phyloP scores from a whole-genome alignment of 2,113 vertebrate genomes.

The Macquaria ambigua region DNA sequence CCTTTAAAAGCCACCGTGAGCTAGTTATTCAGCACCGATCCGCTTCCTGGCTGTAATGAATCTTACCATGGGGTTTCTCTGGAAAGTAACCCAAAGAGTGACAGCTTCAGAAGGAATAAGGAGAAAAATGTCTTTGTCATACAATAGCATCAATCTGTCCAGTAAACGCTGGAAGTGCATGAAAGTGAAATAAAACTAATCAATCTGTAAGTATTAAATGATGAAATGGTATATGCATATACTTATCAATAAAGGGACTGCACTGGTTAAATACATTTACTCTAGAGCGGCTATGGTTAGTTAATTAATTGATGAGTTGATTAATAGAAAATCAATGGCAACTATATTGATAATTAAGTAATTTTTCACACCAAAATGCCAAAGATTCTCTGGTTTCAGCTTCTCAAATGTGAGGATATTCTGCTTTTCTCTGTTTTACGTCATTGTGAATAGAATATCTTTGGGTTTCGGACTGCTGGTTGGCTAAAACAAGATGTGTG shows the following conservation, averaged over 20 bases:
- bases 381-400: background rate
- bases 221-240: conserved; percentile 4
- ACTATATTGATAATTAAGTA: background rate
- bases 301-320: background rate
- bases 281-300: background rate
- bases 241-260: background rate
- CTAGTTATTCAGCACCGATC: conserved; percentile 71
- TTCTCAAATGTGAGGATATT: background rate
- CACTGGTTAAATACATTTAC: background rate
- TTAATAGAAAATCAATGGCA: background rate
- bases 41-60: conserved; percentile 78
- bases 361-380: background rate
- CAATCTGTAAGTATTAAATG: background rate
- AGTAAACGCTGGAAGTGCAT: background rate
- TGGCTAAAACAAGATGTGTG: background rate
- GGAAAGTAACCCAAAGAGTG: conserved; percentile 56
- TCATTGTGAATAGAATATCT: background rate
- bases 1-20: conserved; percentile 77
- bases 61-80: conserved; percentile 65
- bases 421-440: background rate
- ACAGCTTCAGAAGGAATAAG: conserved; percentile 44
- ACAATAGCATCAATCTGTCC: background rate
- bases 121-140: conserved; percentile 25
- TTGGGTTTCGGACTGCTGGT: background rate
- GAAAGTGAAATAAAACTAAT: background rate